Evolutionary conservation across 2,113 vertebrate species (phyloP).

Genomic region (Aegotheles bennettii): DNA sequence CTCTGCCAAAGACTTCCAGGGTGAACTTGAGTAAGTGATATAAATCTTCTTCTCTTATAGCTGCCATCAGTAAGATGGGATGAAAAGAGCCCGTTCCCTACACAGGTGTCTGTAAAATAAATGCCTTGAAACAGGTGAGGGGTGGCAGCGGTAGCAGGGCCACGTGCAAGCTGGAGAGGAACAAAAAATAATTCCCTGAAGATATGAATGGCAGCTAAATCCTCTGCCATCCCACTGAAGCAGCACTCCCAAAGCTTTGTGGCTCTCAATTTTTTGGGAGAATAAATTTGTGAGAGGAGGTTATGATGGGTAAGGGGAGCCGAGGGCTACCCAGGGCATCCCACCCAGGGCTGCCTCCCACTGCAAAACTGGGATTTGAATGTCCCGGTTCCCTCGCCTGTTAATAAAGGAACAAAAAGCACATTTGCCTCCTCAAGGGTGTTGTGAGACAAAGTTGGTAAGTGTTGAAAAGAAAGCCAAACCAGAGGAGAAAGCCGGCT

Average conservation of each 20-base stretch:
- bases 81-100: background rate
- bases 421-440: conserved; percentile 3
- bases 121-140: background rate
- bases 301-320: background rate
- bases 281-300: background rate
- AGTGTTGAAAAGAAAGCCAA: conserved; percentile 44
- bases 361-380: background rate
- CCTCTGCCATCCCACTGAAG: rapidly evolving
- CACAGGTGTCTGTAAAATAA: background rate
- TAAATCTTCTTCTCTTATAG: background rate
- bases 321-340: background rate
- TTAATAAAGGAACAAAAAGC: conserved; percentile 38
- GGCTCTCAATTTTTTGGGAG: background rate
- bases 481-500: conserved; percentile 30
- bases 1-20: background rate
- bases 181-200: background rate
- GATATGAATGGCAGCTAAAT: background rate
- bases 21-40: background rate
- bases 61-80: background rate
- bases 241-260: background rate
- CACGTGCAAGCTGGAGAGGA: background rate
- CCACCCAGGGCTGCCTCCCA: background rate
- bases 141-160: rapidly evolving
- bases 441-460: conserved; percentile 49
- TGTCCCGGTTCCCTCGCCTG: background rate